A percentile compares a stretch with the other conserved stretches of the same genome.
These are phyloP conservation scores for Notothenia coriiceps DNA, from an alignment of 2,113 vertebrate genomes.

Conservation along the genomic window DNA sequence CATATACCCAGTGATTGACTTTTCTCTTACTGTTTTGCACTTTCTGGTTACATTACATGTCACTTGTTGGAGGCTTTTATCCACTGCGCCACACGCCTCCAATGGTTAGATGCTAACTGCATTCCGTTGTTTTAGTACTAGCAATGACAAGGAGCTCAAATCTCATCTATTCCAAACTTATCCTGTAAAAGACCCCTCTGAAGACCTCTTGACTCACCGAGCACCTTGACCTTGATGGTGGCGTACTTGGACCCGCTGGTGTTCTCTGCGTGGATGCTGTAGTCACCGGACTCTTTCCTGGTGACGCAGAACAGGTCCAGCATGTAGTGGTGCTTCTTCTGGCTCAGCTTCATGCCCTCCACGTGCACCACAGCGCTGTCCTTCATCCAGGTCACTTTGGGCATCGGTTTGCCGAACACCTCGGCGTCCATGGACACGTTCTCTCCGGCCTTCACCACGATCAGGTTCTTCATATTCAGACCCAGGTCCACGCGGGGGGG, in stretches of 20 bases:
- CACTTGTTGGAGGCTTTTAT: too few species aligned
- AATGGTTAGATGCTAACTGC: too few species aligned
- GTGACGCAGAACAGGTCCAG: slow-evolving; percentile 94
- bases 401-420: slow-evolving; percentile 95
- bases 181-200: too few species aligned
- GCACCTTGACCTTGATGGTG: slow-evolving; percentile 95
- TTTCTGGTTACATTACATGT: too few species aligned
- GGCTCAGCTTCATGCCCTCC: slow-evolving; percentile 93
- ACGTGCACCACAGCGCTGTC: slow-evolving; percentile 87
- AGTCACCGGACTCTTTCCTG: slow-evolving; percentile 96
- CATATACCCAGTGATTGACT: too few species aligned
- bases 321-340: slow-evolving; percentile 89
- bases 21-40: too few species aligned
- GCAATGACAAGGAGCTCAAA: too few species aligned
- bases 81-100: too few species aligned
- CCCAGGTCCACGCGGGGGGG: slow-evolving; percentile 95
- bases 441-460: slow-evolving; percentile 94
- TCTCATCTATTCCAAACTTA: too few species aligned
- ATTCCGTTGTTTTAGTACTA: too few species aligned
- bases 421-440: slow-evolving; percentile 93
- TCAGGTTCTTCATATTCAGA: slow-evolving; percentile 93
- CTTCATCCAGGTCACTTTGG: slow-evolving; percentile 93
- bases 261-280: slow-evolving; percentile 95
- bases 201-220: slow-evolving; percentile 85
- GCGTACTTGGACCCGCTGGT: slow-evolving; percentile 92